Evolutionary conservation across 2,888 invertebrate genomes (phyloP).

Genomic region (Monopis laevigella): DNA sequence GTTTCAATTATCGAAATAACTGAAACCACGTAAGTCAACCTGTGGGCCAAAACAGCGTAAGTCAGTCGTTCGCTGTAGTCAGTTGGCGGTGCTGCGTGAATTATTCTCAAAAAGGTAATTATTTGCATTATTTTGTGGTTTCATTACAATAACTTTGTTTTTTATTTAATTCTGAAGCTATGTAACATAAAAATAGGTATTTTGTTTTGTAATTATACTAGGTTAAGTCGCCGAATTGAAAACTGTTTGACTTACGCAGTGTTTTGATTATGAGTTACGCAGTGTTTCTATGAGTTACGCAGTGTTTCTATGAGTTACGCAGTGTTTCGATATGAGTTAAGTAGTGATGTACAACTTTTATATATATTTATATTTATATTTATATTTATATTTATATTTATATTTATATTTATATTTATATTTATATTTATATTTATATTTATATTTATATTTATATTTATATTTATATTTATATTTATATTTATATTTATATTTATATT

Average conservation of each 20-base stretch:
- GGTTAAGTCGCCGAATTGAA: constrained; percentile 7
- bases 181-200: constrained; percentile 7
- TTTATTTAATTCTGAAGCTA: constrained; percentile 6
- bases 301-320: too few relatives aligned
- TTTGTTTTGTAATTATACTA: constrained; percentile 3
- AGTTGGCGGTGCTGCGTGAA: constrained; percentile 5
- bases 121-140: constrained; percentile 11
- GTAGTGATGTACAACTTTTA: too few relatives aligned
- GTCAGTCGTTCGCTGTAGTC: constrained; percentile 11
- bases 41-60: constrained; percentile 15
- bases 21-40: constrained; percentile 13
- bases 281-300: constrained; percentile 14
- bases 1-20: neutral
- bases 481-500: too few relatives aligned
- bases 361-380: too few relatives aligned
- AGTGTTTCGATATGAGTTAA: too few relatives aligned
- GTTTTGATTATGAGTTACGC: constrained; percentile 13
- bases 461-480: too few relatives aligned
- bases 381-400: too few relatives aligned
- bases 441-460: too few relatives aligned
- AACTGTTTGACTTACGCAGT: constrained; percentile 16
- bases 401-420: too few relatives aligned
- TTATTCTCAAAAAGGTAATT: constrained; percentile 9
- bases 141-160: constrained; percentile 7
- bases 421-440: too few relatives aligned